Evolutionary conservation across 2,888 invertebrate genomes (phyloP).

Genomic region (Pristionchus entomophagus): DNA sequence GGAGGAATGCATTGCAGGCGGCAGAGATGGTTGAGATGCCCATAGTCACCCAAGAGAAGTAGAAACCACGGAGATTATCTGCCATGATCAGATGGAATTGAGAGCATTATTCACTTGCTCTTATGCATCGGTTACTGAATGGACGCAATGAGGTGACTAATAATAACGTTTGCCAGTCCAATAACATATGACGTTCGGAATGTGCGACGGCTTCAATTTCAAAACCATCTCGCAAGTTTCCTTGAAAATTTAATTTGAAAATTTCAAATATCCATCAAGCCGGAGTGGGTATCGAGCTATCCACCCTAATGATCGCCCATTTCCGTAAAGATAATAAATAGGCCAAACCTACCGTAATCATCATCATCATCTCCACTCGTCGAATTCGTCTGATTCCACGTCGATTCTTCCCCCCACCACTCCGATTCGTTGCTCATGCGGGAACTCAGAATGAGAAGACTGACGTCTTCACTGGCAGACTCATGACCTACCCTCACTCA

Average conservation of each 20-base stretch:
- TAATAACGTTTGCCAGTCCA: too few species aligned
- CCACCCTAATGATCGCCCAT: too few species aligned
- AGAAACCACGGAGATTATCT: constrained; percentile 36
- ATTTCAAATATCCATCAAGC: too few species aligned
- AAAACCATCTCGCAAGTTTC: too few species aligned
- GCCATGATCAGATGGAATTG: background rate
- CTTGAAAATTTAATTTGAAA: too few species aligned
- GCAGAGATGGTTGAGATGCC: background rate
- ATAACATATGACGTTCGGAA: too few species aligned
- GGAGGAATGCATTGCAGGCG: constrained; percentile 18
- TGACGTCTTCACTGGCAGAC: background rate
- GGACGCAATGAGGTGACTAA: too few species aligned
- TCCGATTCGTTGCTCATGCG: constrained; percentile 6
- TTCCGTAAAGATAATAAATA: too few species aligned
- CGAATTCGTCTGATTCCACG: background rate
- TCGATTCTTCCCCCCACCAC: background rate
- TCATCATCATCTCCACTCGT: background rate
- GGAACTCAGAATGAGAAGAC: background rate
- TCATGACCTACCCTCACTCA: background rate
- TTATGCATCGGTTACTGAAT: too few species aligned
- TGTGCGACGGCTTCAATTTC: too few species aligned
- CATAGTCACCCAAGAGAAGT: constrained; percentile 40
- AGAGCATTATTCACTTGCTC: background rate
- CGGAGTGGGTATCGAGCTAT: too few species aligned
- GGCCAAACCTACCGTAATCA: background rate